phyloP scores from a whole-genome alignment of 2,888 invertebrate genomes.

The Xestia sexstrigata region DNA sequence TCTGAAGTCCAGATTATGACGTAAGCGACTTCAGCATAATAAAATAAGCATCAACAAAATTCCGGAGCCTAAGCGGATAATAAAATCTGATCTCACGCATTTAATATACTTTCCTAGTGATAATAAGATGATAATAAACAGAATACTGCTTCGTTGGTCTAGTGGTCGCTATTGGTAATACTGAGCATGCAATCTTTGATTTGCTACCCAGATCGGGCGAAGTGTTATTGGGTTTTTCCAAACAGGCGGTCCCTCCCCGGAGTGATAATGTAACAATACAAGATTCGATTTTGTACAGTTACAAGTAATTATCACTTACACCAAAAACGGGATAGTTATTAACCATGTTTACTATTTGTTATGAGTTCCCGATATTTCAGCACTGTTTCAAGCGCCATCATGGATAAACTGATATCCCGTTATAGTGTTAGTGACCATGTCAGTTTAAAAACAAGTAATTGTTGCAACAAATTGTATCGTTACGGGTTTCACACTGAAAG shows the following conservation, averaged over 20 bases:
- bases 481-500: not conserved
- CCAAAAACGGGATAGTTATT: not conserved
- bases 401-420: not conserved
- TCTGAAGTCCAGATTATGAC: slow-evolving; percentile 34
- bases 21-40: slow-evolving; percentile 17
- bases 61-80: slow-evolving; percentile 59
- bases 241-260: not conserved
- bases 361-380: not conserved
- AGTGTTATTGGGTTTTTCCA: not conserved
- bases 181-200: too few relatives aligned
- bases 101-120: slow-evolving; percentile 69
- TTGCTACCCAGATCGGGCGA: too few relatives aligned
- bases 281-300: not conserved
- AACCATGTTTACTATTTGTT: not conserved
- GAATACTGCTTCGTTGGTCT: not conserved
- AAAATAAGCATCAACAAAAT: slow-evolving; percentile 65
- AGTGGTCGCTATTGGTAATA: not conserved
- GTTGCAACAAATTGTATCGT: not conserved
- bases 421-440: not conserved
- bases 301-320: not conserved
- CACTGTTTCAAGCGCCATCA: not conserved
- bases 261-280: not conserved
- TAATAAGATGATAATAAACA: slow-evolving; percentile 62
- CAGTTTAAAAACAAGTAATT: not conserved
- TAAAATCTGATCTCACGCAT: slow-evolving; percentile 64